Evolutionary conservation across 2,888 invertebrate genomes (phyloP), one percentile per base, ranked within the genome.

Genomic region (Tenthredo distinguenda): DNA sequence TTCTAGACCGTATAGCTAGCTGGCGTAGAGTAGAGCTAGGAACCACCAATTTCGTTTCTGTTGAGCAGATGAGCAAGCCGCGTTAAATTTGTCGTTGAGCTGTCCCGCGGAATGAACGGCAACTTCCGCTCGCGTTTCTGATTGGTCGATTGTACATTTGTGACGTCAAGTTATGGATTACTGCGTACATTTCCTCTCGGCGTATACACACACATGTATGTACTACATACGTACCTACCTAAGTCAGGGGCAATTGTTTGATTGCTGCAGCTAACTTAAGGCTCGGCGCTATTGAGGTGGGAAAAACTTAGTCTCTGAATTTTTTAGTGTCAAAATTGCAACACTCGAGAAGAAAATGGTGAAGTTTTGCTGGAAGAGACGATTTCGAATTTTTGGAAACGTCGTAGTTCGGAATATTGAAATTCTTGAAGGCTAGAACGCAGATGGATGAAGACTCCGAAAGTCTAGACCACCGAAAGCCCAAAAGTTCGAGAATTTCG

Each of bases 161-260:
- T n/a, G 72, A 84, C 74, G 58, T 74, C 34, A 50, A 37, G 37
- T 40, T 81, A 81, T 58, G n/a, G 31, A 50, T 74, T 40, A 34
- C 74, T 84, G 58, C 74, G 74, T 84, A 74, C 34, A 74, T 84
- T 74, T 74, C 84, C 72, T 84, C 50, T 58, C 74, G 18, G 68
- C 83, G 18, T 21, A 50, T 21, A 7, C 40, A 68, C 40, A 2
- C 21, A 68, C 37, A 37, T 26, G n/a, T n/a, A n/a, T n/a, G n/a
- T n/a, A n/a, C n/a, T n/a, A n/a, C n/a, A n/a, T n/a, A n/a, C n/a
- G n/a, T n/a, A 26, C 26, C 0, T n/a, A 47, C 47, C 26, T 31
- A 76, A 15, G 77, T 77, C 50, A 55, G n/a, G 26, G 43, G 10
- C 65, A 65, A 83, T 83, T 83, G 83, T 71, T 82, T 62, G 62